Base-by-base conservation (phyloP, 2,888 invertebrate genomes). In the Nudaria mundana region DNA sequence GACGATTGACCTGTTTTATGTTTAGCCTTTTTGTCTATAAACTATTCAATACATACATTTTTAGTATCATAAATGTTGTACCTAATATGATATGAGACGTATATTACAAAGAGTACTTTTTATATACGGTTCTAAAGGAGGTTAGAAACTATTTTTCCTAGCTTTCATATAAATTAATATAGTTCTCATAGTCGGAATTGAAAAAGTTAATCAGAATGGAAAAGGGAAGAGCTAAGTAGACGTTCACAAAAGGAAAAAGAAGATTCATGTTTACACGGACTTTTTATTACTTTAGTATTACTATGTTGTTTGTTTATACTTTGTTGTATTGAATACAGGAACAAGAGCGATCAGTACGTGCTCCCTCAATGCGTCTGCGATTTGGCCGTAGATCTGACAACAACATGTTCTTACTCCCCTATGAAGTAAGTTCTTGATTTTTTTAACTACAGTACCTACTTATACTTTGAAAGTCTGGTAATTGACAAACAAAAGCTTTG, bases 351-450 rank as follows among this genome's bases (percentile, higher is more conserved):
- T 91, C 93, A 20, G 93, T 92, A 51, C 90, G 95, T 53, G 93
- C 94, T 13, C 95, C 94, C 0, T 94, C 94, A 1, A 89, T 95
- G 69, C 90, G 95, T 49, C 90, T 95, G 39, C 91, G 95, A 33
- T 95, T 95, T 63, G 95, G 95, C 28, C 91, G 94, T 52, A 91
- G 94, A 56, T 92, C 93, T 24, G 94, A 94, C 76, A 92, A 93
- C 66, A 90, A 91, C 65, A 90, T 93, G 82, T 81, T 79, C 52
- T 53, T 87, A 52, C 65, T 88, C 65, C 89, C 89, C 15, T 82
- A 74, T 46, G 89, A 89, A 78, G 89, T 89, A 67, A 40, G 56
- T 56, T 16, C 8, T 6, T 10, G 2, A 23, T n/a, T n/a, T n/a
- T n/a, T n/a, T n/a, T n/a, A n/a, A n/a, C n/a, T n/a, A n/a, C n/a